Evolutionary conservation across 2,888 invertebrate genomes (phyloP).

Genomic region (Oligia strigilis): DNA sequence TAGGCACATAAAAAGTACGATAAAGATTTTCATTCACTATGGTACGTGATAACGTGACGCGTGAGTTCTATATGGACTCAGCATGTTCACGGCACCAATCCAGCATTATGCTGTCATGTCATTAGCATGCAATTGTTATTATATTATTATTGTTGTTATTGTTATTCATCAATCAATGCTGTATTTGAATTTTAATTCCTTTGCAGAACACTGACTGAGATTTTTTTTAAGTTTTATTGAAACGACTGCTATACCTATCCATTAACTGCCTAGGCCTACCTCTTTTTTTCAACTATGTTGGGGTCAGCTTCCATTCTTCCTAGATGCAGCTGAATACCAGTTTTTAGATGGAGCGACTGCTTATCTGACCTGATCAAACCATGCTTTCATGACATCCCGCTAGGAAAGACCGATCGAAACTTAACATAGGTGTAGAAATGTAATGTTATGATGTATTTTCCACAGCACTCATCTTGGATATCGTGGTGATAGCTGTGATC

Average conservation of each 20-base stretch:
- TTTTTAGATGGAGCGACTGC: background rate
- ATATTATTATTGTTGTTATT: too few relatives aligned
- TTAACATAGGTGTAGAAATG: background rate
- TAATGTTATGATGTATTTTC: background rate
- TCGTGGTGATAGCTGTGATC: constrained; percentile 93
- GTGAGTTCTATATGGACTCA: background rate
- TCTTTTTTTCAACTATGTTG: background rate
- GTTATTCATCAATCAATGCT: background rate
- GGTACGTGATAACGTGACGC: background rate
- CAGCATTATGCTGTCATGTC: background rate
- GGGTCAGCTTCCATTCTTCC: too few relatives aligned
- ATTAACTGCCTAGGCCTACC: background rate
- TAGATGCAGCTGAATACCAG: background rate
- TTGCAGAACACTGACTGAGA: background rate
- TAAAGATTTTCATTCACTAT: background rate
- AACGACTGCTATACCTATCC: background rate
- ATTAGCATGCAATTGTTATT: constrained; percentile 4
- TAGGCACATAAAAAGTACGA: background rate
- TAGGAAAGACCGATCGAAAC: background rate
- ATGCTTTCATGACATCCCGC: background rate
- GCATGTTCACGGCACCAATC: background rate
- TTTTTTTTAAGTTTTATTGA: background rate
- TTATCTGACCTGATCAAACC: background rate
- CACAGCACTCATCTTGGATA: constrained; percentile 94
- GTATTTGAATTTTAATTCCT: constrained; percentile 1